Evolutionary conservation across 2,113 vertebrate species (phyloP), one percentile per base, ranked within the genome.

Genomic region (Malurus cyaneus): DNA sequence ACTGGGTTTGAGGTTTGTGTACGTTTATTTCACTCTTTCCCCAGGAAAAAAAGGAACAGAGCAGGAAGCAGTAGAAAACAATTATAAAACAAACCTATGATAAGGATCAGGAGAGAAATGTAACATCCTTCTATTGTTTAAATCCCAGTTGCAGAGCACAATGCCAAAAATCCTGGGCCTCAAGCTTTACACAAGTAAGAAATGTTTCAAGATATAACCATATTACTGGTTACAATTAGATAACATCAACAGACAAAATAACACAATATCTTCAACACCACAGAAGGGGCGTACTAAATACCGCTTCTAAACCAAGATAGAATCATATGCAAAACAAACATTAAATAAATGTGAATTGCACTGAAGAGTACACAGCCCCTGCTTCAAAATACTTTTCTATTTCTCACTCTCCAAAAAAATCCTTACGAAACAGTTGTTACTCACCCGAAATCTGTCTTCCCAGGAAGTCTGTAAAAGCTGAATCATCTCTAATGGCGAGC

Each of bases 401-500:
- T 83, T 52, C 57, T 81, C 3, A 0, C n/a, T 72, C 73, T 36
- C 70, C 70, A 72, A 34, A 11, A 11, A 89, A n/a, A 31, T 60
- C 41, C 34, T 61, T 88, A 67, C 31, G 20, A 65, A 95, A 52
- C 65, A 78, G 53, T 21, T 50, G 52, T 36, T 89, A 97, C 98
- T 98, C 96, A 99, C 99, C 86, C 98, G 97, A 96, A 99, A 99
- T 71, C 99, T 98, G 70, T 99, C 98, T 96, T 99, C 99, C 99
- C 99, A 99, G 77, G 99, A 98, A 13, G 98, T 98, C 96, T 99
- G 99, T 70, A 99, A 97, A 86, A 99, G 98, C 96, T 98, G 98
- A 95, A 99, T 99, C 98, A 99, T 99, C 95, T 99, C 99, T 81
- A 99, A 97, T 18, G 98, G 98, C 8, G 98, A 98, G 18, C 99